Evolutionary conservation across 2,797 vertebrate genomes (phyloP).

Genomic region (Dallia pectoralis): DNA sequence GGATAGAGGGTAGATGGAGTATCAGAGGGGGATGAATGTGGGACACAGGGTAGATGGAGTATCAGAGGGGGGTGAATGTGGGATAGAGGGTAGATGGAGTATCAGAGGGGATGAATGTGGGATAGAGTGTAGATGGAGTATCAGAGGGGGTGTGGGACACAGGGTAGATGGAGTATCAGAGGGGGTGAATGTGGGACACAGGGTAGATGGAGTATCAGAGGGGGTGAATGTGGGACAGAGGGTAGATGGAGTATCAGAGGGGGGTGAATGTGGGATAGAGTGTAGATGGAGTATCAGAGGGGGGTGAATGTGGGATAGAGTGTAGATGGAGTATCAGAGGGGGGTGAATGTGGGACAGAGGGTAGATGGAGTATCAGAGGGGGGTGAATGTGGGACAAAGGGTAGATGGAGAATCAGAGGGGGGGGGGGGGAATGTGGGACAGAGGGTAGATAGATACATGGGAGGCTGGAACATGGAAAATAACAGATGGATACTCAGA

Average conservation of each 20-base stretch:
- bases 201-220: neutral
- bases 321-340: neutral
- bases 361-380: no score
- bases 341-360: no score
- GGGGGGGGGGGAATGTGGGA: neutral
- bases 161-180: no score
- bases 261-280: neutral
- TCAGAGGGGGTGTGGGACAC: neutral
- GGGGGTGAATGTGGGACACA: neutral
- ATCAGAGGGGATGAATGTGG: slow-evolving; percentile 3
- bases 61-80: neutral
- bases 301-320: neutral
- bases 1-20: no score
- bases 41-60: neutral
- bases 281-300: neutral
- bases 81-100: no score
- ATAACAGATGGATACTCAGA: slow-evolving; percentile 6
- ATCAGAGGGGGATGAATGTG: neutral
- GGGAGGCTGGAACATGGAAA: neutral
- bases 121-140: neutral
- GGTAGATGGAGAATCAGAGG: no score
- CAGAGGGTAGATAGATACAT: neutral
- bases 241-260: neutral
- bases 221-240: neutral
- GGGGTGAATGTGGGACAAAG: neutral